phyloP scores from a whole-genome alignment of 2,797 vertebrate species.

The Phrynocephalus forsythii region DNA sequence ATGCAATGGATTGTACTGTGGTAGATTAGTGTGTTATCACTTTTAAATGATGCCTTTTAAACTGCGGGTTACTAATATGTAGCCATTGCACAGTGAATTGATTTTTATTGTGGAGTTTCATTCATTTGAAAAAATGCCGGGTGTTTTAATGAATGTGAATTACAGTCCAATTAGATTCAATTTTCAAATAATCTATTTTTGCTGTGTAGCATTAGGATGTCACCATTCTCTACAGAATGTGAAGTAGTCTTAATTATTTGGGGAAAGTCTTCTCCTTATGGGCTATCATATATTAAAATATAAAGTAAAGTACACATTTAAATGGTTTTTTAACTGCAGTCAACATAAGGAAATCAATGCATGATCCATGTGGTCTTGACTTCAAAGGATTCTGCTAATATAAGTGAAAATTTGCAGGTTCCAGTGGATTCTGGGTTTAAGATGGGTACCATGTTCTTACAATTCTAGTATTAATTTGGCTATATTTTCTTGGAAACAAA shows the following conservation, averaged over 20 bases:
- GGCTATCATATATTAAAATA: slow-evolving; percentile 46
- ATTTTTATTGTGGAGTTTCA: slow-evolving; percentile 59
- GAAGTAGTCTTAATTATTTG: slow-evolving; percentile 68
- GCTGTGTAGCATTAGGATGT: slow-evolving; percentile 33
- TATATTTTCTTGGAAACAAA: neutral
- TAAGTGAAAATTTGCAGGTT: neutral
- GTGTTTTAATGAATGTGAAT: slow-evolving; percentile 61
- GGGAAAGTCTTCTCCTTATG: slow-evolving; percentile 39
- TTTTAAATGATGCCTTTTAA: slow-evolving; percentile 14
- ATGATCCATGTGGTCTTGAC: slow-evolving; percentile 25
- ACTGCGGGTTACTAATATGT: slow-evolving; percentile 21
- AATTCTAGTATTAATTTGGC: no score
- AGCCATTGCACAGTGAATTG: slow-evolving; percentile 48
- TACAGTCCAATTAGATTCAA: slow-evolving; percentile 60
- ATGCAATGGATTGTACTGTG: slow-evolving; percentile 8
- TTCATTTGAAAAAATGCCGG: slow-evolving; percentile 63
- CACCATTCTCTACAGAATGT: slow-evolving; percentile 55
- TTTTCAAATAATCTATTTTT: slow-evolving; percentile 65
- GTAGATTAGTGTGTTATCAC: neutral
- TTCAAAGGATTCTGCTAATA: neutral
- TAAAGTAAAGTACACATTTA: slow-evolving; percentile 40
- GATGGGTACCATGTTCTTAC: no score
- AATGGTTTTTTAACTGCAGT: slow-evolving; percentile 27
- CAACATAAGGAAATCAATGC: slow-evolving; percentile 3
- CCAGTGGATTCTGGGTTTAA: neutral